These are phyloP conservation scores for Nymphalis urticae DNA, from an alignment of 2,888 invertebrate genomes.

Conservation along the genomic window DNA sequence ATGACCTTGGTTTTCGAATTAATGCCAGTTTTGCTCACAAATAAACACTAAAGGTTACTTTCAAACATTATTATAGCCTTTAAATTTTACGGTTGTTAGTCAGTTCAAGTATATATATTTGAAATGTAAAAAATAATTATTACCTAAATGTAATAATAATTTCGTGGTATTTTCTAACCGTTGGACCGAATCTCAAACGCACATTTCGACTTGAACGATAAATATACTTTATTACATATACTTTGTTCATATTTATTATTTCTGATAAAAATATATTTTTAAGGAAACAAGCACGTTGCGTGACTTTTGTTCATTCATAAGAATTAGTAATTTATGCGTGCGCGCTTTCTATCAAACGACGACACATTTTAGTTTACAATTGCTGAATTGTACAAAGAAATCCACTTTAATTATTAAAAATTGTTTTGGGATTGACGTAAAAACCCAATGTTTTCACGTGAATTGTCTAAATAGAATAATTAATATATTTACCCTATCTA, in stretches of 20 bases:
- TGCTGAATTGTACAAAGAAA: slow-evolving; percentile 9
- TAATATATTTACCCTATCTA: not conserved
- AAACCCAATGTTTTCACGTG: not conserved
- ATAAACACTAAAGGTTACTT: slow-evolving; percentile 19
- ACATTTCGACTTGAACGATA: too few relatives aligned
- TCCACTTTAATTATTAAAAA: slow-evolving; percentile 4
- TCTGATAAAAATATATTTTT: slow-evolving; percentile 17
- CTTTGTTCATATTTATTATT: not conserved
- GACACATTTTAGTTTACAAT: slow-evolving; percentile 16
- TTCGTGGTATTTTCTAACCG: too few relatives aligned
- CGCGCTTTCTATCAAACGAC: slow-evolving; percentile 41
- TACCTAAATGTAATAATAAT: too few relatives aligned
- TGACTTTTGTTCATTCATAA: slow-evolving; percentile 34
- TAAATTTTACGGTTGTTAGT: not conserved
- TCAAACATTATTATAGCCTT: not conserved
- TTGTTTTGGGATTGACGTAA: not conserved
- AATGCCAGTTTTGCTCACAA: slow-evolving; percentile 36
- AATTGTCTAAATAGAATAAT: not conserved
- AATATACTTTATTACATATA: not conserved
- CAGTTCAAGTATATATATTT: too few relatives aligned
- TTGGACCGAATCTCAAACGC: too few relatives aligned
- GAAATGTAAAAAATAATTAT: too few relatives aligned
- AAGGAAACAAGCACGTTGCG: slow-evolving; percentile 33
- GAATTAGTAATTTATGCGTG: slow-evolving; percentile 40
- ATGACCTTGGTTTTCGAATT: slow-evolving; percentile 43